Base-by-base conservation (phyloP, 2,888 invertebrate species). In the Seira ritae region DNA sequence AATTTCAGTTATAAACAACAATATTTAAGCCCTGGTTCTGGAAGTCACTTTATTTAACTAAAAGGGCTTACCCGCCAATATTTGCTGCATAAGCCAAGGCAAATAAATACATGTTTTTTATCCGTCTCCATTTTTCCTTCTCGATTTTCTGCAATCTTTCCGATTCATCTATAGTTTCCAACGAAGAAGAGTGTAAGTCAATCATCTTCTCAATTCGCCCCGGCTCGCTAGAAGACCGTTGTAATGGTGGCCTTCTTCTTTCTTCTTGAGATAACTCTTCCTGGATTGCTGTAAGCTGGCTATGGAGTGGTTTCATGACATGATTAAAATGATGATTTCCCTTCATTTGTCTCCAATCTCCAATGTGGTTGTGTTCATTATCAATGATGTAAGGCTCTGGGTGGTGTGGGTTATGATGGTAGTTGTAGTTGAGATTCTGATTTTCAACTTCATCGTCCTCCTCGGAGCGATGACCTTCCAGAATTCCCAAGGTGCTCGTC, bases 71-170 rank as follows among this genome's bases (percentile, higher is more conserved):
- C 88, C 88, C 89, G 8, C 89, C 89, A 76, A 89, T 87, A 65
- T 89, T 89, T 4, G 87, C 80, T 0, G 89, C 81, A 50, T 89
- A 89, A 19, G 86, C 86, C n/a, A 86, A 77, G 12, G 86, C 87
- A 66, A 89, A 70, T 3, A 89, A 79, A 55, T 85, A 89, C 89
- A 89, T 89, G 15, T 86, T 88, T 20, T 85, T 79, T 4, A 87
- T 81, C 19, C 77, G 69, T 15, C 76, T 74, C 66, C 76, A 78
- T 20, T 79, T 85, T 37, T 84, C 73, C 17, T 19, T 72, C 55
- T 83, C 83, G 8, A 50, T 37, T 37, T 31, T 24, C 23, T 70
- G 55, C 23, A 23, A 23, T 50, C 65, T 46, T 19, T 60, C 60
- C 37, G 4, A 6, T 23, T 73, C 80, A 68, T 67, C 79, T 19